Evolutionary conservation across 2,797 vertebrate species (phyloP).

Genomic region (Anolis apletophallus): DNA sequence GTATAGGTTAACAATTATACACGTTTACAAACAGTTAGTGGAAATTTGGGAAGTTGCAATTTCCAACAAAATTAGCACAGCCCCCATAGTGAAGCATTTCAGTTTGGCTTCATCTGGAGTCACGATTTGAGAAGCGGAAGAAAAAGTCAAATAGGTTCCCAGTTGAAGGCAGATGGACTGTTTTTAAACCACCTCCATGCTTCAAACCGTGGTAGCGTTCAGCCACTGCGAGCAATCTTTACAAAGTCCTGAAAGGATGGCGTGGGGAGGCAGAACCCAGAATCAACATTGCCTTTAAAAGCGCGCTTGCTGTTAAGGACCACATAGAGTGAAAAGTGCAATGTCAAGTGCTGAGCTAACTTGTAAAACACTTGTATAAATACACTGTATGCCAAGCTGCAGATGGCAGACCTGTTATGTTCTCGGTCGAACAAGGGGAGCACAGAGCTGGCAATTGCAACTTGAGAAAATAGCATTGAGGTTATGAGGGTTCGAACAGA

Average conservation of each 20-base stretch:
- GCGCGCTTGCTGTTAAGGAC: neutral
- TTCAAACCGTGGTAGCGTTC: too few relatives aligned
- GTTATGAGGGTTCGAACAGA: neutral
- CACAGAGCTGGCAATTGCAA: neutral
- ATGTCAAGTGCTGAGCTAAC: neutral
- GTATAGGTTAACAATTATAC: too few relatives aligned
- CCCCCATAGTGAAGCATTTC: too few relatives aligned
- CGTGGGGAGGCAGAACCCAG: neutral
- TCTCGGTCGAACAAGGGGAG: neutral
- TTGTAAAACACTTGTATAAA: conserved; percentile 7
- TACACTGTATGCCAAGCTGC: neutral
- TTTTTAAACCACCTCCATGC: too few relatives aligned
- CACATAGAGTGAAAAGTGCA: neutral
- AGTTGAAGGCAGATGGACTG: too few relatives aligned
- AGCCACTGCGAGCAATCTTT: too few relatives aligned
- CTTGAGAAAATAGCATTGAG: neutral
- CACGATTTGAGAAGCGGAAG: too few relatives aligned
- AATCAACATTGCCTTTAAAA: neutral
- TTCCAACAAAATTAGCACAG: neutral
- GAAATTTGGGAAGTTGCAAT: too few relatives aligned
- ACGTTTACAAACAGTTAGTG: too few relatives aligned
- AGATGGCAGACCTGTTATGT: neutral
- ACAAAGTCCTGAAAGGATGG: neutral
- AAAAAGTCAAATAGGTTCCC: too few relatives aligned
- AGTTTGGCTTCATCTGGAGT: too few relatives aligned